These are phyloP conservation scores for Xylocopa sonorina DNA, from an alignment of 1,140 invertebrate species.

Conservation along the genomic window DNA sequence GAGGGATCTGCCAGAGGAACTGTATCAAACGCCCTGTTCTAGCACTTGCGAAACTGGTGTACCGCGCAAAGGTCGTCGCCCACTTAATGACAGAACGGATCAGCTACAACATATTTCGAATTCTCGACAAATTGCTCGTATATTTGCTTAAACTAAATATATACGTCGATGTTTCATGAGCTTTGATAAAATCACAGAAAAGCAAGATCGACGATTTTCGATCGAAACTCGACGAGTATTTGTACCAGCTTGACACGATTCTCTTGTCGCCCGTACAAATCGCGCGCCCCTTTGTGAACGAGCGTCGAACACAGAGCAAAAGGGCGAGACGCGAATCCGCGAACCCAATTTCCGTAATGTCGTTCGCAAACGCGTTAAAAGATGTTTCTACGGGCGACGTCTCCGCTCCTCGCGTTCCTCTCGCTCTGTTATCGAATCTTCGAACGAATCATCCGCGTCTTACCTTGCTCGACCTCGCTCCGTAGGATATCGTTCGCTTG, in stretches of 20 bases:
- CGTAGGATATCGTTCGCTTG: background rate
- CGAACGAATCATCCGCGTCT: background rate
- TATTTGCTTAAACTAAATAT: too few relatives aligned
- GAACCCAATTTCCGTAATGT: conserved; percentile 41
- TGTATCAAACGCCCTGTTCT: background rate
- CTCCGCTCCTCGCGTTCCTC: background rate
- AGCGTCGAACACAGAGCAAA: conserved; percentile 4
- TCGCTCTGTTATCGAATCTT: background rate
- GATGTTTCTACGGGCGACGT: background rate
- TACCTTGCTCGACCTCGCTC: background rate
- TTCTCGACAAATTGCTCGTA: too few relatives aligned
- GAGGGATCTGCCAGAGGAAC: background rate
- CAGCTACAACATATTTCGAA: too few relatives aligned
- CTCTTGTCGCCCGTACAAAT: conserved; percentile 4
- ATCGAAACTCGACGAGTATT: conserved; percentile 29
- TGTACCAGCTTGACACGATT: conserved; percentile 5
- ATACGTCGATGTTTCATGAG: too few relatives aligned
- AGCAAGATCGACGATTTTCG: too few relatives aligned
- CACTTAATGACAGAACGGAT: too few relatives aligned
- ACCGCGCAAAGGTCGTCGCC: too few relatives aligned
- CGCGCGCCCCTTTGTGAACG: background rate
- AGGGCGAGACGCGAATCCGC: background rate
- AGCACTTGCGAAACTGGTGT: background rate
- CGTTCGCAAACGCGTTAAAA: conserved; percentile 25
- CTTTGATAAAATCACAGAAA: too few relatives aligned